Base-by-base conservation (phyloP, 2,888 invertebrate species). In the Ectobius pallidus region DNA sequence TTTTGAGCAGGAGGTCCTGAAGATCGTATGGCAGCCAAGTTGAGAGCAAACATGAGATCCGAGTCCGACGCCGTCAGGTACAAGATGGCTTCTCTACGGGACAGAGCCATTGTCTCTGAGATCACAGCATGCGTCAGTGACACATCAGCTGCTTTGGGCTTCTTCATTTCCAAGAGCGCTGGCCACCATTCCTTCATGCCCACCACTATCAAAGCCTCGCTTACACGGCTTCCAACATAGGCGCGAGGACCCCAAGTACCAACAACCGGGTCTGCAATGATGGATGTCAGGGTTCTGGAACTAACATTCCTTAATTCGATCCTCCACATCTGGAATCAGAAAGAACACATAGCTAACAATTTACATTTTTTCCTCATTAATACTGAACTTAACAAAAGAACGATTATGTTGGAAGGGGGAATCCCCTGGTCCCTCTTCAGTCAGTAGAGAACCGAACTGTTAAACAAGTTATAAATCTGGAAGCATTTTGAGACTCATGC, bases 1-100 rank as follows among this genome's bases (percentile, higher is more conserved):
- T 58, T 58, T 0, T 2, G 27, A 16, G 4, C 30, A 2, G 58
- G 58, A 25, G 1, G 30, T 14, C 27, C 27, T 30, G 30, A 58
- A 16, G 58, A 27, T 1, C 58, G 32, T 6, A 71, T 34, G 7
- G 67, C 42, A 18, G 25, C 1, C 1, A 61, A 20, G 18, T 61
- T 63, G 0, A 74, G 11, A 7, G 25, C 39, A 4, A 39, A 69
- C 20, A 74, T 42, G 14, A 18, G 46, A 7, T 65, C 34, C 16
- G 72, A 61, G 11, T 61, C 61, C 9, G 71, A 58, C 2, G 70
- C 58, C 52, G 72, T 67, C 18, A 72, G 32, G 30, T 70, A 74
- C 7, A 73, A 39, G 14, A 70, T 46, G 7, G 52, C 14, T 22
- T 52, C 58, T 22, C 46, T 25, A n/a, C 69, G 16, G 1, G 74